Evolutionary conservation across 2,113 vertebrate species (phyloP).

Genomic region (Alosa alosa): DNA sequence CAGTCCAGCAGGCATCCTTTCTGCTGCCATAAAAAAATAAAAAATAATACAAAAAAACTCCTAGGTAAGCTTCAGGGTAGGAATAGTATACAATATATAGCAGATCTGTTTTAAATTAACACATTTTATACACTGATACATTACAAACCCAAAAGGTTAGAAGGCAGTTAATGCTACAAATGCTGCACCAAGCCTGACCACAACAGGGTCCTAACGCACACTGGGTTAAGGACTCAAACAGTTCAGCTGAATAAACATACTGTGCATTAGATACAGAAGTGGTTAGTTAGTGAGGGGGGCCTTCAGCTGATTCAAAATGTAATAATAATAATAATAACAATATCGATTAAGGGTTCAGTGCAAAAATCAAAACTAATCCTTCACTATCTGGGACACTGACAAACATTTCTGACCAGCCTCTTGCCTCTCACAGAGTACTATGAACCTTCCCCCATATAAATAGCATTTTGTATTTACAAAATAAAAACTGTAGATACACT

Average conservation of each 20-base stretch:
- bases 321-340: neutral
- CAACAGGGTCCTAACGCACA: constrained; percentile 43
- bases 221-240: constrained; percentile 29
- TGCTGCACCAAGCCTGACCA: constrained; percentile 55
- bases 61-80: constrained; percentile 50
- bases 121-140: constrained; percentile 70
- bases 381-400: constrained; percentile 39
- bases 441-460: constrained; percentile 31
- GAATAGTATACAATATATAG: constrained; percentile 62
- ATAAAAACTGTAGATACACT: constrained; percentile 31
- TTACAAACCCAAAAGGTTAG: constrained; percentile 44
- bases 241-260: constrained; percentile 28
- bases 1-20: constrained; percentile 67
- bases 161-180: constrained; percentile 66
- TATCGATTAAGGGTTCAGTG: constrained; percentile 51
- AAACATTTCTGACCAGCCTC: neutral
- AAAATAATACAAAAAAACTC: constrained; percentile 60
- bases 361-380: constrained; percentile 49
- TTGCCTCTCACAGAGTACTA: neutral
- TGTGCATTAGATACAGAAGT: constrained; percentile 26
- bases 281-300: constrained; percentile 47
- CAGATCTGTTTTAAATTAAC: constrained; percentile 72
- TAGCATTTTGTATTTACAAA: constrained; percentile 44
- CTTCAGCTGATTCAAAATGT: constrained; percentile 33
- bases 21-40: constrained; percentile 71